A percentile compares a stretch with the other conserved stretches of the same genome.
phyloP scores from a whole-genome alignment of 1,140 invertebrate genomes.

The Periplaneta americana region DNA sequence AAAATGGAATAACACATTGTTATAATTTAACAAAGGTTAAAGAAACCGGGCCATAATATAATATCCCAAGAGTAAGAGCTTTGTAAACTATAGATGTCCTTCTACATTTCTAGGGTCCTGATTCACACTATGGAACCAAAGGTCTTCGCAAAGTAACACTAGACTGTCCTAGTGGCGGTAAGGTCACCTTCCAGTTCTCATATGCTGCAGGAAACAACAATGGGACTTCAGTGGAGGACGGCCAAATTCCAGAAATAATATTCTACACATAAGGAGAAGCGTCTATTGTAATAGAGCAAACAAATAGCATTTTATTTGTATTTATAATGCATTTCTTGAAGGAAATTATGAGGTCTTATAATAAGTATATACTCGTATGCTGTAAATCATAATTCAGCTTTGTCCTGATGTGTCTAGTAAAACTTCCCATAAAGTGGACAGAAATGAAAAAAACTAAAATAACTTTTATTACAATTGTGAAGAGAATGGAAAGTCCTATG shows the following conservation, averaged over 20 bases:
- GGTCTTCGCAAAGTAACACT: slow-evolving; percentile 70
- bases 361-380: neutral
- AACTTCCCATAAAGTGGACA: neutral
- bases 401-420: neutral
- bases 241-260: slow-evolving; percentile 86
- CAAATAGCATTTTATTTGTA: neutral
- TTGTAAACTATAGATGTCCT: too few relatives aligned
- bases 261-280: slow-evolving; percentile 47
- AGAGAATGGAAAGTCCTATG: too few relatives aligned
- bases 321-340: neutral
- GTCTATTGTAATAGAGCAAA: neutral
- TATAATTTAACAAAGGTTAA: too few relatives aligned
- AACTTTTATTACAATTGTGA: neutral
- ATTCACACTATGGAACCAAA: slow-evolving; percentile 84
- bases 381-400: neutral
- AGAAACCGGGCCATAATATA: too few relatives aligned
- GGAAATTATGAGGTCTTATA: neutral
- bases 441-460: neutral
- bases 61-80: too few relatives aligned
- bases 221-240: slow-evolving; percentile 84
- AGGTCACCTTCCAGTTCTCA: slow-evolving; percentile 79
- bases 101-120: slow-evolving; percentile 74
- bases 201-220: slow-evolving; percentile 86
- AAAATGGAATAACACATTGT: too few relatives aligned
- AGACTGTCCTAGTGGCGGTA: slow-evolving; percentile 63